phyloP scores from a whole-genome alignment of 2,888 invertebrate genomes.

The Thera britannica region DNA sequence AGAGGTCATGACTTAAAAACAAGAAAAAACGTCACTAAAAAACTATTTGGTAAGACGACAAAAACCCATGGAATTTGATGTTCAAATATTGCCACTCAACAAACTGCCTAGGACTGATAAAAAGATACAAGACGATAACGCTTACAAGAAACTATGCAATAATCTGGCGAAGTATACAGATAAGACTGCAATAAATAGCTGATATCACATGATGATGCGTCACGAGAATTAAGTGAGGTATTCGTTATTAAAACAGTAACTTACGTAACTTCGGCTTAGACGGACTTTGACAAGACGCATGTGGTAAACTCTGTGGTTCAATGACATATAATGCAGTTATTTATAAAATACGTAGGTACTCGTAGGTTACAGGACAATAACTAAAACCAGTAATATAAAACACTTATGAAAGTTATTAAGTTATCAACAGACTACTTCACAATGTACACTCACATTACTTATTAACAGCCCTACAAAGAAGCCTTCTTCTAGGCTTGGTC shows the following conservation, averaged over 20 bases:
- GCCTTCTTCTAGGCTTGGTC: too few relatives aligned
- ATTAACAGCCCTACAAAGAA: too few relatives aligned
- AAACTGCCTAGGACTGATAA: constrained; percentile 41
- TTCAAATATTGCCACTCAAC: constrained; percentile 63
- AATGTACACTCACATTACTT: too few relatives aligned
- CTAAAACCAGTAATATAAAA: too few relatives aligned
- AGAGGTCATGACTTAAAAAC: background rate
- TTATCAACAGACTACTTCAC: too few relatives aligned
- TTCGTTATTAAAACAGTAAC: constrained; percentile 26
- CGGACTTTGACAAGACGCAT: constrained; percentile 1
- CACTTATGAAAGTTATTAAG: too few relatives aligned
- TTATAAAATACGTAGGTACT: too few relatives aligned
- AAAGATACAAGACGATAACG: constrained; percentile 41
- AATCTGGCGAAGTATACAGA: constrained; percentile 39
- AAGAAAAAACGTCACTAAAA: constrained; percentile 48
- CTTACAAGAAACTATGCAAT: constrained; percentile 5
- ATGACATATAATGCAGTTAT: background rate
- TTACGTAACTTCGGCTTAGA: constrained; percentile 4
- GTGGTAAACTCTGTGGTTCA: background rate
- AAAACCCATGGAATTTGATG: constrained; percentile 57
- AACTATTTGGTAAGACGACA: constrained; percentile 55
- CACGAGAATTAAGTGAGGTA: constrained; percentile 44
- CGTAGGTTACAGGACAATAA: too few relatives aligned
- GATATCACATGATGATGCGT: constrained; percentile 55
- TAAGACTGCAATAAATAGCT: constrained; percentile 50